Percentiles rank a stretch among this genome's conserved stretches.
Conservation (phyloP, 2,797 vertebrate genomes). For the Gallinago nigripennis region DNA sequence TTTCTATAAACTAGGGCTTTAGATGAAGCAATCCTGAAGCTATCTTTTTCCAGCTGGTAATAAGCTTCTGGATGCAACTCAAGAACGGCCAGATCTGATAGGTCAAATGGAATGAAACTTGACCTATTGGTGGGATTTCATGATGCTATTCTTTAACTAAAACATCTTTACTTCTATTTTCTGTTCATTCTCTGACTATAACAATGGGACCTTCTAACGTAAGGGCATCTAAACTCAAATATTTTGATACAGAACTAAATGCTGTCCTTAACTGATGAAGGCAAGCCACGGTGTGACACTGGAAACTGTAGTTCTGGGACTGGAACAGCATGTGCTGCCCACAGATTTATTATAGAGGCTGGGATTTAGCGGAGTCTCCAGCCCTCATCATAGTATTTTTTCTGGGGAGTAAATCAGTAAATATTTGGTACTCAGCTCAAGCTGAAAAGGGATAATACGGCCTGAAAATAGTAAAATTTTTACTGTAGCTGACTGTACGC, state of each 20-base stretch:
- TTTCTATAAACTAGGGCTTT: neutral
- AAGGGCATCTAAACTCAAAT: neutral
- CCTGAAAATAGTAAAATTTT: neutral
- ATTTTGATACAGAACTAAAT: neutral
- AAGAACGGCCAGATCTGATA: neutral
- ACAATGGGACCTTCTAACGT: neutral
- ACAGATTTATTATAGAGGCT: rapidly evolving
- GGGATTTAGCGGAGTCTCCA: neutral
- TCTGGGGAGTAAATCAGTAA: neutral
- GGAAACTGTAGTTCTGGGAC: neutral
- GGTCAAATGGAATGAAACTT: neutral
- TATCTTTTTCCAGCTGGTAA: neutral
- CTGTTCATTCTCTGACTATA: neutral
- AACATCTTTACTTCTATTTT: neutral
- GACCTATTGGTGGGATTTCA: neutral
- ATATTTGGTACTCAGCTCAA: neutral
- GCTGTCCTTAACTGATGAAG: neutral
- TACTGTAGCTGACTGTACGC: neutral
- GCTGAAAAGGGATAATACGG: neutral
- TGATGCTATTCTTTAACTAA: neutral
- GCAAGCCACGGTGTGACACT: neutral
- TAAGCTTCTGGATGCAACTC: neutral
- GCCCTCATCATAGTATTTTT: neutral
- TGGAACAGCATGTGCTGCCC: neutral
- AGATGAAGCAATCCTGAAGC: neutral